Evolutionary conservation across 1,140 invertebrate species (phyloP), one percentile per base, ranked within the genome.

Genomic region (Drosophila orena): DNA sequence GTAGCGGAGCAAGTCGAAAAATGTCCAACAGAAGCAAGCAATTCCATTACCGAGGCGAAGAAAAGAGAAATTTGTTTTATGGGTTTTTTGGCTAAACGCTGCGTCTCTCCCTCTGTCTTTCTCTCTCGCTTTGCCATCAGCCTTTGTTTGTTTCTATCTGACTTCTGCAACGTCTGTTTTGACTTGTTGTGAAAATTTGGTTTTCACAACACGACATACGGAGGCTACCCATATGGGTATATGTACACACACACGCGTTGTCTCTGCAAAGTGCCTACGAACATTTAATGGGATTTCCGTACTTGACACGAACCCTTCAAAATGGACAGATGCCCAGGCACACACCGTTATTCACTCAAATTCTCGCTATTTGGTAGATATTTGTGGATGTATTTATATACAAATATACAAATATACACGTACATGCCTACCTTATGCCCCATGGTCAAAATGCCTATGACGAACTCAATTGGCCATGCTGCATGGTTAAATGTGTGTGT

Each of bases 131-230:
- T 58, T 49, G 61, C 44, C 58, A 53, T 58, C 69, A 59, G 61
- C 40, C 65, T 78, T 76, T 71, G 56, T 73, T 86, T 81, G 73
- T 50, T 68, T 58, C 62, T 69, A 65, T 83, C 47, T 78, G 68
- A 74, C 79, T 83, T 81, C 68, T 65, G 46, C 62, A 59, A 53
- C 47, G 70, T 76, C 64, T 84, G 80, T 83, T 86, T 88, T 86
- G 83, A 88, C 85, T 86, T 86, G 81, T 85, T 85, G 83, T 83
- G 83, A 88, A 86, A 88, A 83, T 88, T 86, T 76, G 83, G 79
- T 79, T 86, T 86, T 86, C 83, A 88, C 81, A 86, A 81, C 81
- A 85, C 72, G 72, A 74, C 74, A 66, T 56, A 40, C 17, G 10
- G 2, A 30, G 55, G 12, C 35, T 43, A 70, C 40, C 34, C 35